Evolutionary conservation across 64 coral and sea anemone species (phyloP).

Genomic region (Acropora tenuis): DNA sequence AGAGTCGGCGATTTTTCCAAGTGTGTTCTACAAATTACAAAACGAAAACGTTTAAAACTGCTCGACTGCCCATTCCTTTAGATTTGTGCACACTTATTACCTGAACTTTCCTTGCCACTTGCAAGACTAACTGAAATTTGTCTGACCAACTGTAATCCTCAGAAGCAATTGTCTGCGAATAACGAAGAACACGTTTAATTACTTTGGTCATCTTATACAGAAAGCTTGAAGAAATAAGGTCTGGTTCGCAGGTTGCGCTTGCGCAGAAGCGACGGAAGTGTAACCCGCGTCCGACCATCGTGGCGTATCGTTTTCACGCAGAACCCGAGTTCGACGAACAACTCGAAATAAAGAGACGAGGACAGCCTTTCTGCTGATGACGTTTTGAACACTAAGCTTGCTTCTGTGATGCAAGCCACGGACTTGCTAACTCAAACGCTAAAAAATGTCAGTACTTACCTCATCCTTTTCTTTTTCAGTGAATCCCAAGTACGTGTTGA

Average conservation of each 20-base stretch:
- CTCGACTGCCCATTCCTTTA: background rate
- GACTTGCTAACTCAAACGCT: background rate
- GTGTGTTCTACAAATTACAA: constrained; percentile 54
- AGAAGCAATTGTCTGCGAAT: constrained; percentile 30
- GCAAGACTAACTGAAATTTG: constrained; percentile 92
- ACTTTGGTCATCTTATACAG: background rate
- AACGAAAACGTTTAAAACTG: background rate
- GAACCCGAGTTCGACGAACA: no score
- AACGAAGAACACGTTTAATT: background rate
- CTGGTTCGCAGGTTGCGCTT: no score
- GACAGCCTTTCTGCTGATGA: no score
- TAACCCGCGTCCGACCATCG: no score
- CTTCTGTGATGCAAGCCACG: no score
- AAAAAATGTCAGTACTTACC: constrained; percentile 20
- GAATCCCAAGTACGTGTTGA: constrained; percentile 80
- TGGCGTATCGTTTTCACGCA: no score
- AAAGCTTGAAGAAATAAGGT: no score
- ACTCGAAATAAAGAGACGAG: no score
- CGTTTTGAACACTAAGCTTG: no score
- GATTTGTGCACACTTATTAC: background rate
- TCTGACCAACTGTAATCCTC: constrained; percentile 92
- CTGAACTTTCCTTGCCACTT: constrained; percentile 93
- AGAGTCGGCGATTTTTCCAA: constrained; percentile 85
- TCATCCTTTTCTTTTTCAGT: constrained; percentile 72
- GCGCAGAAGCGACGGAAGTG: no score